Evolutionary conservation across 2,113 vertebrate species (phyloP).

Genomic region (Pteruthius melanotis): DNA sequence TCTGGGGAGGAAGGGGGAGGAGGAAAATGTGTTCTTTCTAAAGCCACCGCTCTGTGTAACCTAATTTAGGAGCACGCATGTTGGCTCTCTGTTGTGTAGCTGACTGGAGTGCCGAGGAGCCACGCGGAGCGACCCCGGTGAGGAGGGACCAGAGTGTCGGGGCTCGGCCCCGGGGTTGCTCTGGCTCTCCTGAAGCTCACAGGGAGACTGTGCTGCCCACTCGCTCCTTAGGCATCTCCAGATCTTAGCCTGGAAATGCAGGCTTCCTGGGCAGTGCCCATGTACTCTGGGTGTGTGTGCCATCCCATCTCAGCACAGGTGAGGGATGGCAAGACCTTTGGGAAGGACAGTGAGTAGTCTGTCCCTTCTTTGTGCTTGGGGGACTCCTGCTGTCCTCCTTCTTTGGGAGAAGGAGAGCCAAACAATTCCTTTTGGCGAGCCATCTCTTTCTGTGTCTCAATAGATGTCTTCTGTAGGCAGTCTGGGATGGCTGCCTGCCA

Average conservation of each 20-base stretch:
- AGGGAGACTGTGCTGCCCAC: fast-evolving
- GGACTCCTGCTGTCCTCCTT: neutral
- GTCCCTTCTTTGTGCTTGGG: neutral
- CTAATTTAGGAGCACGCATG: fast-evolving
- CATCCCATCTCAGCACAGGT: too few species aligned
- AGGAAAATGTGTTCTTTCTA: neutral
- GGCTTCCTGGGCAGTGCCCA: too few species aligned
- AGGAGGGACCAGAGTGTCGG: fast-evolving
- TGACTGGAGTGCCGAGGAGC: fast-evolving
- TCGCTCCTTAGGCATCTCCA: fast-evolving
- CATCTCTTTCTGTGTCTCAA: neutral
- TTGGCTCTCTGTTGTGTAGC: neutral
- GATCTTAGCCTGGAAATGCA: neutral
- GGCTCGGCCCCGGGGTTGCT: neutral
- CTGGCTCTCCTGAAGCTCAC: neutral
- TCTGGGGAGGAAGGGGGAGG: fast-evolving
- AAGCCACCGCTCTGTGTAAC: neutral
- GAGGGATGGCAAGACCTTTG: neutral
- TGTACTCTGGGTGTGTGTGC: fast-evolving
- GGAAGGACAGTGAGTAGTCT: neutral
- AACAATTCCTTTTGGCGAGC: neutral
- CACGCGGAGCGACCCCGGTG: fast-evolving
- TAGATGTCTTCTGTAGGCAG: neutral
- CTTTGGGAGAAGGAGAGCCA: neutral
- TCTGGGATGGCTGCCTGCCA: neutral